phyloP scores from a whole-genome alignment of 2,888 invertebrate species.

The Hedychridium roseum region DNA sequence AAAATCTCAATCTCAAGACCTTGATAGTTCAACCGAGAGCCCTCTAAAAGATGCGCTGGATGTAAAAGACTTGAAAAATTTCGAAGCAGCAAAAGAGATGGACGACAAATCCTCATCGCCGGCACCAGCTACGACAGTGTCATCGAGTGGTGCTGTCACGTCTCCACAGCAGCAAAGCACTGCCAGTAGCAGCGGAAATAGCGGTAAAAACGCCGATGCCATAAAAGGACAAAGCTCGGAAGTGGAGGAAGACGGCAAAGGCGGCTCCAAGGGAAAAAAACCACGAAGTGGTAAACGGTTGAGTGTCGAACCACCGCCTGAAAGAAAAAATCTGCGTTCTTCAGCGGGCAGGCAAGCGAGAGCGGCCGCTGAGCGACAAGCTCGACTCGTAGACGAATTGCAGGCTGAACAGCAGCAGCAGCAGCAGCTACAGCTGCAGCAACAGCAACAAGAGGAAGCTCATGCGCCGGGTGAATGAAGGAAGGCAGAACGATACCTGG shows the following conservation, averaged over 20 bases:
- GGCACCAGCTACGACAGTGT: not conserved
- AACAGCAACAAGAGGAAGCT: constrained; percentile 40
- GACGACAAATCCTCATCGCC: no score
- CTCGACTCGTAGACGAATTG: constrained; percentile 65
- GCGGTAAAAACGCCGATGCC: no score
- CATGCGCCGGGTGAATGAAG: constrained; percentile 45
- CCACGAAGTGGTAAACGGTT: constrained; percentile 63
- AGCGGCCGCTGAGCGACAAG: constrained; percentile 64
- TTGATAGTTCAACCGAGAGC: no score
- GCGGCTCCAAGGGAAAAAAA: constrained; percentile 50
- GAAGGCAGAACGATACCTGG: no score
- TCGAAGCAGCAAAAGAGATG: no score
- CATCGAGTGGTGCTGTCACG: not conserved
- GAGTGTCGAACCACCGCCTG: constrained; percentile 67
- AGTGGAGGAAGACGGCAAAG: constrained; percentile 50
- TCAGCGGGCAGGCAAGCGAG: constrained; percentile 78
- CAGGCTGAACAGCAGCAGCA: constrained; percentile 67
- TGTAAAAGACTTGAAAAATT: no score
- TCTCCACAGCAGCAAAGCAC: no score
- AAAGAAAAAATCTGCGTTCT: constrained; percentile 72
- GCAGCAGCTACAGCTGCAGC: constrained; percentile 61
- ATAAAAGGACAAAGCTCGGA: constrained; percentile 28
- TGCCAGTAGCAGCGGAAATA: no score
- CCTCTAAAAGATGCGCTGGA: no score
- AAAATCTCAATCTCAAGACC: no score